phyloP scores from a whole-genome alignment of 1,140 invertebrate genomes.

The Meteorus sp. region DNA sequence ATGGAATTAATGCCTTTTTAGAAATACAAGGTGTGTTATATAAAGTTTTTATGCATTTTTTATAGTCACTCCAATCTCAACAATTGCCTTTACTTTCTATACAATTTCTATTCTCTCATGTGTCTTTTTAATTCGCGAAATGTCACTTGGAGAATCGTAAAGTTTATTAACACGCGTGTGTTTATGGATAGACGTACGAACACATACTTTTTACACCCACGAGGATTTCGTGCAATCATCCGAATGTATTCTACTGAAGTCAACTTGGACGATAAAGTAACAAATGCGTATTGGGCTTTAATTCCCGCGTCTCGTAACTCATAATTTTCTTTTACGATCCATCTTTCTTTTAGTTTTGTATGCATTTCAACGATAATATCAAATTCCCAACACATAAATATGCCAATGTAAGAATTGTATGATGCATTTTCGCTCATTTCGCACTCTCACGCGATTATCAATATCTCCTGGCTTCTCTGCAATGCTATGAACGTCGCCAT shows the following conservation, averaged over 20 bases:
- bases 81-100: slow-evolving; percentile 4
- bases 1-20: too few species aligned
- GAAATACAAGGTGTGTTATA: too few species aligned
- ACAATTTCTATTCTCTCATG: neutral
- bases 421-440: too few species aligned
- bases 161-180: neutral
- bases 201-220: neutral
- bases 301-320: slow-evolving; percentile 19
- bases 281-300: slow-evolving; percentile 24
- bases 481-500: neutral
- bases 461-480: too few species aligned
- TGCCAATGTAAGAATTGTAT: too few species aligned
- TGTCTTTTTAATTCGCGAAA: slow-evolving; percentile 8
- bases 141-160: neutral
- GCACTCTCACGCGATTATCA: too few species aligned
- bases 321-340: slow-evolving; percentile 22
- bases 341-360: neutral
- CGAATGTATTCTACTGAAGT: neutral
- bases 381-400: too few species aligned
- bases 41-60: neutral
- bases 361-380: too few species aligned
- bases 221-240: neutral
- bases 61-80: slow-evolving; percentile 1
- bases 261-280: slow-evolving; percentile 14
- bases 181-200: neutral